phyloP scores from a whole-genome alignment of 2,888 invertebrate genomes.

The Conomelus anceps region DNA sequence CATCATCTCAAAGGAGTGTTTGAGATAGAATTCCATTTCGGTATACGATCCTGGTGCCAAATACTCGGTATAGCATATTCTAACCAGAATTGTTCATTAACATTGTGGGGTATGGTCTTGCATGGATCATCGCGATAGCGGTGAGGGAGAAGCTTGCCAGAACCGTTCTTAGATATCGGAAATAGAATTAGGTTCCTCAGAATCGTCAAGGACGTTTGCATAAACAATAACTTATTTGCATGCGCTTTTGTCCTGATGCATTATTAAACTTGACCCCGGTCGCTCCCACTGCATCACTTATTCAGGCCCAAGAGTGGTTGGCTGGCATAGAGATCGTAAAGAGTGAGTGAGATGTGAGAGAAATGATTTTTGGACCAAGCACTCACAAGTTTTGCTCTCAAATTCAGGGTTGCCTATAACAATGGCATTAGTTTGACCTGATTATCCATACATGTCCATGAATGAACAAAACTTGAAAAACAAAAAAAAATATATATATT shows the following conservation, averaged over 20 bases:
- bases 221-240: neutral
- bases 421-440: neutral
- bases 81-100: neutral
- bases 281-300: neutral
- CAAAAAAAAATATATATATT: too few relatives aligned
- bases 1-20: neutral
- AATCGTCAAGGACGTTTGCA: neutral
- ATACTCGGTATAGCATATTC: neutral
- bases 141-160: neutral
- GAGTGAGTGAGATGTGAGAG: neutral
- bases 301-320: neutral
- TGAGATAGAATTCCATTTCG: neutral
- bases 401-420: neutral
- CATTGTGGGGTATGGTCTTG: neutral
- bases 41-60: neutral
- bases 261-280: neutral
- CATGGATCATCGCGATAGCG: neutral
- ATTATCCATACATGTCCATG: too few relatives aligned
- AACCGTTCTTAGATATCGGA: neutral
- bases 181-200: neutral
- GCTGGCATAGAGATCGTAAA: neutral
- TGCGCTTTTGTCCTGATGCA: neutral
- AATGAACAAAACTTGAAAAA: too few relatives aligned
- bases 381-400: neutral
- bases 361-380: neutral